A percentile compares a stretch with the other conserved stretches of the same genome.
Conservation (phyloP, 1,140 invertebrate genomes). For the Musca domestica region DNA sequence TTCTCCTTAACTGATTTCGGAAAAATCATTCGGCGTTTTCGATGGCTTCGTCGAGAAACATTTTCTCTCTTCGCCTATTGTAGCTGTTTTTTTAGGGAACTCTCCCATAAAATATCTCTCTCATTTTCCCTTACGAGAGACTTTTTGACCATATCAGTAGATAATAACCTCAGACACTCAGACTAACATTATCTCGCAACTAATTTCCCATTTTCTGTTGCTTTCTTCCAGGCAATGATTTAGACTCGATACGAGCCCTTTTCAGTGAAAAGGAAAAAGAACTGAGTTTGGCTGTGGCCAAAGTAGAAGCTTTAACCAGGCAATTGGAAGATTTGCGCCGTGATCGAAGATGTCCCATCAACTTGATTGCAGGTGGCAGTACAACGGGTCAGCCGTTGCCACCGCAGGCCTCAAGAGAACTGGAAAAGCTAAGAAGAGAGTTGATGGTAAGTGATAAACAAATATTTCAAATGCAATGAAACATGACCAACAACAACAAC, state of each 20-base stretch:
- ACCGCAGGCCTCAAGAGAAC: slow-evolving; percentile 75
- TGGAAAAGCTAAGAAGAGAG: slow-evolving; percentile 86
- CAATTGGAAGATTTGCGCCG: slow-evolving; percentile 86
- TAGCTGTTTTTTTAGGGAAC: too few species aligned
- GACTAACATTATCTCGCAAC: too few species aligned
- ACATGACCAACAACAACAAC: background rate
- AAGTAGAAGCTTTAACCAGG: slow-evolving; percentile 90
- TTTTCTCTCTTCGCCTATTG: too few species aligned
- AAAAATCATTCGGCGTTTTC: too few species aligned
- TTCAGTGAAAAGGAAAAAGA: slow-evolving; percentile 99
- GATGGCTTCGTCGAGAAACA: too few species aligned
- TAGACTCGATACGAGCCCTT: slow-evolving; percentile 90
- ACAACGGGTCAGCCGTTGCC: slow-evolving; percentile 58
- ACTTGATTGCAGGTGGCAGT: slow-evolving; percentile 38
- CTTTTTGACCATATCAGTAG: too few species aligned
- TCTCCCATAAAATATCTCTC: too few species aligned
- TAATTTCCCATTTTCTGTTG: background rate
- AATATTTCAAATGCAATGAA: background rate
- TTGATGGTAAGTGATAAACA: slow-evolving; percentile 73
- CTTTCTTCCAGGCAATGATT: slow-evolving; percentile 74
- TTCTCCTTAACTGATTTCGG: too few species aligned
- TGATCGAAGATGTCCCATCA: slow-evolving; percentile 58
- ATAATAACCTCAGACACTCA: too few species aligned
- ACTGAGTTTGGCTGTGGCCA: slow-evolving; percentile 87
- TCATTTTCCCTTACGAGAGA: too few species aligned